phyloP scores from a whole-genome alignment of 2,888 invertebrate species.

The Ypsolopha scabrella region DNA sequence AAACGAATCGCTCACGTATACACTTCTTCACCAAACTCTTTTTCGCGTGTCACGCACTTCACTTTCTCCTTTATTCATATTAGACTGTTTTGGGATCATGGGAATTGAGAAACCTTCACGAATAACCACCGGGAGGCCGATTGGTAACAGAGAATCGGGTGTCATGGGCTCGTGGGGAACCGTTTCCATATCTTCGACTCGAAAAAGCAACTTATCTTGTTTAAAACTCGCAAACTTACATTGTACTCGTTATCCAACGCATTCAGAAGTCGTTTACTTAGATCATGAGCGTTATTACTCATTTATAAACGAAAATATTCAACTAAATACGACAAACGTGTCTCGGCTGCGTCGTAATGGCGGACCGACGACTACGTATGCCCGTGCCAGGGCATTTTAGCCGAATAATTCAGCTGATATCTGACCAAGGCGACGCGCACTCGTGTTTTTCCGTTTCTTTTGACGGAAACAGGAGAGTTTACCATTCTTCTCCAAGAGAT shows the following conservation, averaged over 20 bases:
- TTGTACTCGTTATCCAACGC: conserved; percentile 97
- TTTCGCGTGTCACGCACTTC: conserved; percentile 31
- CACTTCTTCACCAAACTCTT: conserved; percentile 37
- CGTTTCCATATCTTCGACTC: conserved; percentile 56
- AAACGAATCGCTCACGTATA: conserved; percentile 56
- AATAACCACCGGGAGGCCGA: conserved; percentile 50
- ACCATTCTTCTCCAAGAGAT: conserved; percentile 27
- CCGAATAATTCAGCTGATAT: conserved; percentile 73
- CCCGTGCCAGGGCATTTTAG: conserved; percentile 72
- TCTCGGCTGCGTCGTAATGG: conserved; percentile 72
- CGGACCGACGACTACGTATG: conserved; percentile 72
- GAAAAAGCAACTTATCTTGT: conserved; percentile 48
- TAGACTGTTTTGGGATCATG: conserved; percentile 1
- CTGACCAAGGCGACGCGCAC: conserved; percentile 65
- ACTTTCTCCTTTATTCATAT: conserved; percentile 22
- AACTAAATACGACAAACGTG: conserved; percentile 72
- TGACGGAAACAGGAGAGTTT: conserved; percentile 47
- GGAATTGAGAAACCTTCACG: conserved; percentile 18
- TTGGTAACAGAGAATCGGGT: conserved; percentile 60
- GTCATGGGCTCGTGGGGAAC: conserved; percentile 63
- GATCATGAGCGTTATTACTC: conserved; percentile 88
- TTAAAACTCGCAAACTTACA: conserved; percentile 82
- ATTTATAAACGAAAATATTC: conserved; percentile 77
- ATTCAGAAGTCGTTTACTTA: conserved; percentile 96
- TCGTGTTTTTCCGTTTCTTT: conserved; percentile 72